A percentile compares a stretch with the other conserved stretches of the same genome.
Conservation (phyloP, 2,888 invertebrate species). For the Leptinotarsa tumamoca region DNA sequence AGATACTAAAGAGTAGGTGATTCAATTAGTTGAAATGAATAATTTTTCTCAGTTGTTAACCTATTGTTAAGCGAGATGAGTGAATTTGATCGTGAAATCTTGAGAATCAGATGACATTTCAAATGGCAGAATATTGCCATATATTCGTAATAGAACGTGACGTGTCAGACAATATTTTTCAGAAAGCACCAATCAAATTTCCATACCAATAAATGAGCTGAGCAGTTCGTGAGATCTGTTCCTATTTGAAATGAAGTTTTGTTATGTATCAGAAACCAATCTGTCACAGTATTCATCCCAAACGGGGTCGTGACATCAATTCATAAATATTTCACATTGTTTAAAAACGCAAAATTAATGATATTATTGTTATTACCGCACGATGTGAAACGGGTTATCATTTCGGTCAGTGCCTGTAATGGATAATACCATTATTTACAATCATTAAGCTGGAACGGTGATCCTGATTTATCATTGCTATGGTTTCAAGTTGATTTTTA, state of each 20-base stretch:
- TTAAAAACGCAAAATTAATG: slow-evolving; percentile 18
- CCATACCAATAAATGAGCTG: too few species aligned
- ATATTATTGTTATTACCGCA: slow-evolving; percentile 14
- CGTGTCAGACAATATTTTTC: too few species aligned
- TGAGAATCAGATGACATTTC: too few species aligned
- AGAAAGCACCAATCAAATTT: too few species aligned
- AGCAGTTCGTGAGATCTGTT: background rate
- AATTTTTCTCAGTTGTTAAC: too few species aligned
- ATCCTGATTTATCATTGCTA: slow-evolving; percentile 3
- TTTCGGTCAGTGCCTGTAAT: slow-evolving; percentile 18
- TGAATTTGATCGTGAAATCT: too few species aligned
- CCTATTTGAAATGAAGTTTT: background rate
- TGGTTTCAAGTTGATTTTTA: slow-evolving; percentile 8
- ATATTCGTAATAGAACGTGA: too few species aligned
- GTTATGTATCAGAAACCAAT: background rate
- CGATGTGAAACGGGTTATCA: slow-evolving; percentile 16
- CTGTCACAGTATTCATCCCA: slow-evolving; percentile 2
- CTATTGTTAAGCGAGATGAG: too few species aligned
- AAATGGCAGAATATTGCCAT: too few species aligned
- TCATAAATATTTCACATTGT: slow-evolving; percentile 13
- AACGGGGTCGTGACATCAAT: slow-evolving; percentile 8
- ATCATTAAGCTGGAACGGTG: slow-evolving; percentile 15
- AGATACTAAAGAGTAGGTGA: too few species aligned
- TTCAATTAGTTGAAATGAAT: too few species aligned
- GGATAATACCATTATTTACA: slow-evolving; percentile 20